Evolutionary conservation across 2,113 vertebrate genomes (phyloP), one percentile per base, ranked within the genome.

Genomic region (Eonycteris spelaea): DNA sequence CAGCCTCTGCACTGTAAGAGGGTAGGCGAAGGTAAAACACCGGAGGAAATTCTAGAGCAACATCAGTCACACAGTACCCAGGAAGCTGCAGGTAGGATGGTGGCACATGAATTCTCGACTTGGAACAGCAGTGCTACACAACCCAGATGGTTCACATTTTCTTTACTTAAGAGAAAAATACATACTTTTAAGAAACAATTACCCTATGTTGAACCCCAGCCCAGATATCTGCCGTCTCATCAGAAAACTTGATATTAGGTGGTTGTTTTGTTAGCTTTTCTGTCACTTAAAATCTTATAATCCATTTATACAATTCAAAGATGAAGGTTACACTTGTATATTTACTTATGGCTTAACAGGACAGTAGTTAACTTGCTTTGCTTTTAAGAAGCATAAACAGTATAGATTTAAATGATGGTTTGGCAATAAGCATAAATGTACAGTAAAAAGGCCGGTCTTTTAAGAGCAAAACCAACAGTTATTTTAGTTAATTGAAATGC

Each of bases 401-500:
- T 40, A 74, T 14, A 43, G 40, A 73, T 19, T 57, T 59, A 51
- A 87, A 26, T 15, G 7, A 24, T 33, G 18, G 38, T 35, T 85
- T 93, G 84, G 15, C 53, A 88, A 71, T 7, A 79, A 74, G 38
- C 45, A 55, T 43, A 73, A 91, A 91, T 2, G 2, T n/a, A 78
- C 18, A 45, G 55, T 73, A 86, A 77, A 88, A 14, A 78, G 68
- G 71, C 65, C 24, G 59, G 16, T 45, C 53, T 79, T 51, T 12
- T 26, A 40, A n/a, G 79, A 35, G 61, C 21, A 33, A 88, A 57
- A 57, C 22, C 82, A 73, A 51, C 33, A 73, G 55, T 53, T 55
- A 68, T 48, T 57, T 98, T 92, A 99, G 96, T 98, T 99, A 67
- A 98, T 97, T n/a, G 99, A 98, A 85, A 98, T 98, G 71, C 98